Conservation (phyloP, 2,888 invertebrate species). For the Siphonodentalium dalli region DNA sequence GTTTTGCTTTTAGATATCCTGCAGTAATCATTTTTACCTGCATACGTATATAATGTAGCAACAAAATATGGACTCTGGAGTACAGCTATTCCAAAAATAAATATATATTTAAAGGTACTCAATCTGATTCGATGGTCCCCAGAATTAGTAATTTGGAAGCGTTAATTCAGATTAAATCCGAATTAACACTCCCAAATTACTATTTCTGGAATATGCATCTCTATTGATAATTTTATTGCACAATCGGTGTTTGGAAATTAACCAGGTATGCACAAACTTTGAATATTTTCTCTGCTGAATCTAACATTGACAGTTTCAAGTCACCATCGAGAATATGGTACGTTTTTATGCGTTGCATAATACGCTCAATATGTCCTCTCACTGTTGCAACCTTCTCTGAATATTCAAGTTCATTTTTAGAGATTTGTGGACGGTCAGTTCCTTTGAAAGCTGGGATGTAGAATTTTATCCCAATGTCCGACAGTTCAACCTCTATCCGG, state of each 20-base stretch:
- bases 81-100: too few species aligned
- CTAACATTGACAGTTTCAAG: slow-evolving; percentile 14
- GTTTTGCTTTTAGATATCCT: too few species aligned
- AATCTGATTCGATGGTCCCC: too few species aligned
- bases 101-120: too few species aligned
- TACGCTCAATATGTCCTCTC: slow-evolving; percentile 15
- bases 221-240: background rate
- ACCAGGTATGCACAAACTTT: slow-evolving; percentile 18
- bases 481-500: slow-evolving; percentile 3
- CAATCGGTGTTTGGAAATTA: slow-evolving; percentile 22
- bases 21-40: too few species aligned
- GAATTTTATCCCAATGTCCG: slow-evolving; percentile 16
- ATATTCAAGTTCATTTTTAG: background rate
- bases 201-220: too few species aligned
- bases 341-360: slow-evolving; percentile 14
- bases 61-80: too few species aligned
- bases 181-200: too few species aligned
- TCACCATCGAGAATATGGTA: slow-evolving; percentile 15
- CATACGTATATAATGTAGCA: too few species aligned
- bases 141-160: too few species aligned
- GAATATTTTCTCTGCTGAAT: slow-evolving; percentile 18
- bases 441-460: slow-evolving; percentile 23
- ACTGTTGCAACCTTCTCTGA: slow-evolving; percentile 17
- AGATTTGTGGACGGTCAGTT: slow-evolving; percentile 12
- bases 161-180: too few species aligned